Evolutionary conservation across 1,140 invertebrate genomes (phyloP).

Genomic region (Pissodes strobi): DNA sequence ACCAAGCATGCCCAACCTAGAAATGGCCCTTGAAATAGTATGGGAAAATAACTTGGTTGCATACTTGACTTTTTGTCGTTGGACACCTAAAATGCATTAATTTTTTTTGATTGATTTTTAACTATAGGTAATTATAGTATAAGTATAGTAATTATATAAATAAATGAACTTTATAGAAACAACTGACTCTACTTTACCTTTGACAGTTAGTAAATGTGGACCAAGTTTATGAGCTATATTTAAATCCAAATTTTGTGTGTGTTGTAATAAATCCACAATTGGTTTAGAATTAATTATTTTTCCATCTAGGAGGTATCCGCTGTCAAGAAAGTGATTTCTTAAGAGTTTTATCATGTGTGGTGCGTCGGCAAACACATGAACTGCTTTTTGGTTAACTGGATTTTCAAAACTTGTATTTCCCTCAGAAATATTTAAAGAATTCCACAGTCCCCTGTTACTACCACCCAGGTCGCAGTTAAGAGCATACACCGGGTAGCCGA

Average conservation of each 20-base stretch:
- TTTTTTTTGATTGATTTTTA: too few species aligned
- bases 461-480: slow-evolving; percentile 22
- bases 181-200: too few species aligned
- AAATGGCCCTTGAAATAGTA: too few species aligned
- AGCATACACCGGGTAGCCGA: slow-evolving; percentile 19
- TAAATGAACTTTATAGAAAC: too few species aligned
- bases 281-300: slow-evolving; percentile 22
- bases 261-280: slow-evolving; percentile 16
- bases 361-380: too few species aligned
- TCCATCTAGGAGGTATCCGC: slow-evolving; percentile 20
- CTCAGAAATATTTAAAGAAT: slow-evolving; percentile 27
- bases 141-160: slow-evolving; percentile 1
- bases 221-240: slow-evolving; percentile 30
- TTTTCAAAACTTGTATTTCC: slow-evolving; percentile 30
- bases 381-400: slow-evolving; percentile 14
- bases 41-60: too few species aligned
- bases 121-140: too few species aligned
- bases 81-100: too few species aligned
- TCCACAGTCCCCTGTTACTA: too few species aligned
- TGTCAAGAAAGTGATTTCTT: slow-evolving; percentile 32
- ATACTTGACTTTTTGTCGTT: too few species aligned
- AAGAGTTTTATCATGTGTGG: too few species aligned
- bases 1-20: too few species aligned
- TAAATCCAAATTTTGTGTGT: slow-evolving; percentile 22
- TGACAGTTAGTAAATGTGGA: slow-evolving; percentile 21